Evolutionary conservation across 2,113 vertebrate species (phyloP).

Genomic region (Phrynocephalus versicolor): DNA sequence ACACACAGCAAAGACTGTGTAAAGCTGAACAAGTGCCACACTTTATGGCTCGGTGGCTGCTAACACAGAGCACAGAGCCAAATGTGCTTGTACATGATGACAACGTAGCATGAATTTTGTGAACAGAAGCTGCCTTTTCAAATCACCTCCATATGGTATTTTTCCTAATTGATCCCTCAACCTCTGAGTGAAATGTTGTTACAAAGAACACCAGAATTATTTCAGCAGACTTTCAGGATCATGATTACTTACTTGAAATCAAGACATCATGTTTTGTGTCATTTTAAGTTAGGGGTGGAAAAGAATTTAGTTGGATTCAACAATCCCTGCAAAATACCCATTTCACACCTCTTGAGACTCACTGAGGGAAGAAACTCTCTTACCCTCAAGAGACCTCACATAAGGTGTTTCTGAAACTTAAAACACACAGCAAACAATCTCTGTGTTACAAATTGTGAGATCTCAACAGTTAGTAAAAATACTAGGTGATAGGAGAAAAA

Average conservation of each 20-base stretch:
- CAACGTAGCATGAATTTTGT: not conserved
- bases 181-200: not conserved
- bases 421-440: too few relatives aligned
- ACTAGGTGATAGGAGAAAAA: too few relatives aligned
- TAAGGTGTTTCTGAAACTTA: too few relatives aligned
- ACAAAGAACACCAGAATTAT: not conserved
- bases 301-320: not conserved
- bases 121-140: slow-evolving; percentile 23
- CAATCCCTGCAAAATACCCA: too few relatives aligned
- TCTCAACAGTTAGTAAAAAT: too few relatives aligned
- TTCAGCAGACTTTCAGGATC: not conserved
- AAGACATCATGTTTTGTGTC: not conserved
- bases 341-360: too few relatives aligned
- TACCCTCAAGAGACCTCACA: too few relatives aligned
- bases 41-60: slow-evolving; percentile 15
- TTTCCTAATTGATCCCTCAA: not conserved
- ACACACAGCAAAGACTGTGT: not conserved
- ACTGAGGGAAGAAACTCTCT: too few relatives aligned
- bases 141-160: slow-evolving; percentile 20
- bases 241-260: not conserved
- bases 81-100: slow-evolving; percentile 19
- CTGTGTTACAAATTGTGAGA: too few relatives aligned
- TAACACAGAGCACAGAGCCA: slow-evolving; percentile 13
- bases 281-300: too few relatives aligned
- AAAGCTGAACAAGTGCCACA: slow-evolving; percentile 12